phyloP scores from a whole-genome alignment of 2,113 vertebrate genomes.

The Tapirus terrestris region DNA sequence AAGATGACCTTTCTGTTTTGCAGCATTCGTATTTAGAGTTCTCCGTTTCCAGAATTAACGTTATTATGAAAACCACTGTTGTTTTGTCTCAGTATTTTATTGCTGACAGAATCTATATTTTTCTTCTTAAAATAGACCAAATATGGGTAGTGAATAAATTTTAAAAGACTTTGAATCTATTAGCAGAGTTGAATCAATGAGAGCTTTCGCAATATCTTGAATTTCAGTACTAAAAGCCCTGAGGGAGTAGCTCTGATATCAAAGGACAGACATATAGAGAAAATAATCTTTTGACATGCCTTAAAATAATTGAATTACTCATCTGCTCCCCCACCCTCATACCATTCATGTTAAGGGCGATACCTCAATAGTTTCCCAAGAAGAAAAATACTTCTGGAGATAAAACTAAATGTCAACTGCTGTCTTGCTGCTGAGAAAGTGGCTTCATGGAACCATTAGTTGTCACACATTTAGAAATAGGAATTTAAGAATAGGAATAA shows the following conservation, averaged over 20 bases:
- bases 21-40: not conserved
- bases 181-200: not conserved
- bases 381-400: constrained; percentile 37
- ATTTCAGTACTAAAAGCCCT: not conserved
- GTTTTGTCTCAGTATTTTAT: not conserved
- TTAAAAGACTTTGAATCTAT: not conserved
- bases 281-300: not conserved
- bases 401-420: constrained; percentile 50
- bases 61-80: not conserved
- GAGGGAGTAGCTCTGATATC: not conserved
- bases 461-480: constrained; percentile 7
- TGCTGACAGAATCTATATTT: not conserved
- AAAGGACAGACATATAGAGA: not conserved
- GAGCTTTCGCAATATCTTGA: not conserved
- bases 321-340: not conserved
- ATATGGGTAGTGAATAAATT: not conserved
- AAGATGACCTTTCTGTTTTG: not conserved
- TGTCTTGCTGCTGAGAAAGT: not conserved
- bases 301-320: constrained; percentile 28
- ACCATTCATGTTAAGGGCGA: not conserved
- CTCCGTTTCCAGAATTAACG: not conserved
- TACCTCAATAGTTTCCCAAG: not conserved
- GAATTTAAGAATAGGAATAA: not conserved
- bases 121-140: not conserved
- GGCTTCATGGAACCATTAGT: not conserved